Evolutionary conservation across 2,797 vertebrate genomes (phyloP).

Genomic region (Trachurus trachurus): DNA sequence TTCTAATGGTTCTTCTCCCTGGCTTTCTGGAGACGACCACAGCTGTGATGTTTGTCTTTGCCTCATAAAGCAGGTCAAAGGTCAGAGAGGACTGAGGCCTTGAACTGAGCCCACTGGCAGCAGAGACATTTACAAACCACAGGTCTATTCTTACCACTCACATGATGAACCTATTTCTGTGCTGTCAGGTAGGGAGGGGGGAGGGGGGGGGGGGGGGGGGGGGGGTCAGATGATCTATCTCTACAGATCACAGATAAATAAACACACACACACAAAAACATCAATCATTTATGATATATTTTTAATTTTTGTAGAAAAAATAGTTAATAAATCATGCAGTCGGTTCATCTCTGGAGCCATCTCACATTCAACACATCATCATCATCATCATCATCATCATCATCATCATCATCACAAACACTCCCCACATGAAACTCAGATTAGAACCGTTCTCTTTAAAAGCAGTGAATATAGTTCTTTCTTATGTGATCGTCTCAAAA

Average conservation of each 20-base stretch:
- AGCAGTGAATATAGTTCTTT: conserved; percentile 41
- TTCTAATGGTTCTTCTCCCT: not conserved
- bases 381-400: not conserved
- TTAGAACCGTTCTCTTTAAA: conserved; percentile 42
- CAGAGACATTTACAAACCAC: conserved; percentile 17
- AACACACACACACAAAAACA: conserved; percentile 16
- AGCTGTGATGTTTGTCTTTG: not conserved
- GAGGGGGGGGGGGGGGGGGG: no score
- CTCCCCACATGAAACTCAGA: conserved; percentile 42
- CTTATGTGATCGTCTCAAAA: conserved; percentile 60
- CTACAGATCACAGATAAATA: not conserved
- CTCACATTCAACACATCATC: conserved; percentile 58
- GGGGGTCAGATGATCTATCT: no score
- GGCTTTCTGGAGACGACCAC: not conserved
- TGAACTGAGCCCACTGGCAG: conserved; percentile 19
- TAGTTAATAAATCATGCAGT: conserved; percentile 87
- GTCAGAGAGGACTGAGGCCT: not conserved
- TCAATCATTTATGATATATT: not conserved
- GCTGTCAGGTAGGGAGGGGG: not conserved
- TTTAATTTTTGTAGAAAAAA: conserved; percentile 78
- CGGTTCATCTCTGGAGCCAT: conserved; percentile 63
- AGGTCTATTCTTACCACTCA: conserved; percentile 71
- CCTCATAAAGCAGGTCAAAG: conserved; percentile 13
- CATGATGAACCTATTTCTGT: conserved; percentile 71
- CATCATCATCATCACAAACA: conserved; percentile 44